Base-by-base conservation (phyloP, 2,113 vertebrate species). In the Typhlomys cinereus region DNA sequence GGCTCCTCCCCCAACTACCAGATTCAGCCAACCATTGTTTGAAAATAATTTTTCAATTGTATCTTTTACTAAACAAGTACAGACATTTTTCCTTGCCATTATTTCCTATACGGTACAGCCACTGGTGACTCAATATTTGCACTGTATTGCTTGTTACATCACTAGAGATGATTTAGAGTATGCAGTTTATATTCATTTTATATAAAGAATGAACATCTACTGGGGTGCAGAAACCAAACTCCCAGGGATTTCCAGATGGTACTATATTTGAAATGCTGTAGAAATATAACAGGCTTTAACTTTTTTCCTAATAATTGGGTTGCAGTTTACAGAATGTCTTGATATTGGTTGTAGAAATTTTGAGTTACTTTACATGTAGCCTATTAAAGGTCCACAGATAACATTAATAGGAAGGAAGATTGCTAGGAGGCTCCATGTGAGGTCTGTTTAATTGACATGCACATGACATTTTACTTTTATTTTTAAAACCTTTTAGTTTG, bases 321-420 rank as follows among this genome's bases (percentile, higher is more conserved):
- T 48, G 17, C 50, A 74, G 29, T 20, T 90, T 83, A 62, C 6
- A 88, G 57, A 78, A 87, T 61, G 8, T 76, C n/a, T 85, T 92
- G n/a, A 44, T 88, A 90, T 95, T 81, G 75, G 59, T n/a, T 88
- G 25, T 6, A 67, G 18, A 75, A 78, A 76, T 62, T 73, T 75
- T 91, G 69, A 89, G 69, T 70, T 93, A 73, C 11, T 91, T 91
- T 91, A 62, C 34, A 78, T 62, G 57, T 8, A 48, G 14, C 18
- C 44, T 87, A 64, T 54, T 61, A 84, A 79, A 64, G 21, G 2
- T 13, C n/a, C 10, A n/a, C n/a, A n/a, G n/a, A n/a, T n/a, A n/a
- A n/a, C n/a, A n/a, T n/a, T n/a, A n/a, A n/a, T n/a, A n/a, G n/a
- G n/a, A n/a, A n/a, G n/a, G n/a, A n/a, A n/a, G n/a, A n/a, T n/a